Evolutionary conservation across 2,797 vertebrate species (phyloP).

Genomic region (Malacoctenus gilli): DNA sequence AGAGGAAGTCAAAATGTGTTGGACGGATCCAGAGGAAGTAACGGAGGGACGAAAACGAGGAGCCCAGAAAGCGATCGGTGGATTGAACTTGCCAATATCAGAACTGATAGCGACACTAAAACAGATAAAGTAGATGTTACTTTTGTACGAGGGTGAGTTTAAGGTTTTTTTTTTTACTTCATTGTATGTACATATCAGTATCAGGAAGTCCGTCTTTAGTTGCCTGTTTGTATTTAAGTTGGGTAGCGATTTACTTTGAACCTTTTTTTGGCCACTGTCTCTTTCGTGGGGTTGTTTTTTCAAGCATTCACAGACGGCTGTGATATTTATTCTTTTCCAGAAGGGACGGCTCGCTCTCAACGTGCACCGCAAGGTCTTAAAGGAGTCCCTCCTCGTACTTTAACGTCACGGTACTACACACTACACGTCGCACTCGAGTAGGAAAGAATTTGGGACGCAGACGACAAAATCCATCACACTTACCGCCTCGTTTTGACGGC

Average conservation of each 20-base stretch:
- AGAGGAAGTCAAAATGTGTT: constrained; percentile 1
- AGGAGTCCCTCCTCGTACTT: neutral
- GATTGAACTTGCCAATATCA: constrained; percentile 28
- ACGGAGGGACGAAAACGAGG: constrained; percentile 32
- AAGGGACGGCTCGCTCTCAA: constrained; percentile 55
- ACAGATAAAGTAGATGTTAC: constrained; percentile 27
- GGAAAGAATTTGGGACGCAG: no score
- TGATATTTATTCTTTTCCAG: constrained; percentile 51
- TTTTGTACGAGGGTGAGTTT: constrained; percentile 41
- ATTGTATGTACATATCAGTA: constrained; percentile 45
- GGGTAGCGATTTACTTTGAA: constrained; percentile 34
- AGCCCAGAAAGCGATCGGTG: constrained; percentile 13
- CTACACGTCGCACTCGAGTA: no score
- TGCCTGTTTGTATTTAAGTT: constrained; percentile 31
- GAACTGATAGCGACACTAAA: constrained; percentile 48
- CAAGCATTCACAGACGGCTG: constrained; percentile 27
- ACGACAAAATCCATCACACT: no score
- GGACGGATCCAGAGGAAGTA: constrained; percentile 25
- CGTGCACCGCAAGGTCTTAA: constrained; percentile 54
- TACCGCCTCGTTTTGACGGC: no score
- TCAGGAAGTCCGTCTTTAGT: constrained; percentile 27
- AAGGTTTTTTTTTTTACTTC: constrained; percentile 35
- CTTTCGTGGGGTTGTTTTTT: constrained; percentile 11
- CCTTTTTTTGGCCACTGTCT: constrained; percentile 29
- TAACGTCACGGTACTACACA: constrained; percentile 41